Conservation (phyloP, 2,797 vertebrate genomes). For the Macropodus opercularis region DNA sequence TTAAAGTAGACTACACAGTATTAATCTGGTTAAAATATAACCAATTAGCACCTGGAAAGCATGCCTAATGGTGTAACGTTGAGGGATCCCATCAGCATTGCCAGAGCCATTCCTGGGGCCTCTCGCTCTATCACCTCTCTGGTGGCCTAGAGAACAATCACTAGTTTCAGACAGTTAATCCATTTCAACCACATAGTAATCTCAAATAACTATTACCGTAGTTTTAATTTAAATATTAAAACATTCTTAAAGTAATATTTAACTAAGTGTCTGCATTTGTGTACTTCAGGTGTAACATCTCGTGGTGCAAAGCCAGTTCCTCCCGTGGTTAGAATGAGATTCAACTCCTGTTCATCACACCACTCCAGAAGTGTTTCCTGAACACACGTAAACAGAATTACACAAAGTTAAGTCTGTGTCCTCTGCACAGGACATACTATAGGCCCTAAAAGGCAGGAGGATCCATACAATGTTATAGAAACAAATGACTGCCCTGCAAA, state of each 20-base stretch:
- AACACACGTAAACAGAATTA: slow-evolving; percentile 17
- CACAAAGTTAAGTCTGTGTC: not conserved
- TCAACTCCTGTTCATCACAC: slow-evolving; percentile 98
- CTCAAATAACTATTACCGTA: not conserved
- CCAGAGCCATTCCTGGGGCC: slow-evolving; percentile 97
- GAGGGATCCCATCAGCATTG: slow-evolving; percentile 99
- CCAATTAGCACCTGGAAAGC: slow-evolving; percentile 81
- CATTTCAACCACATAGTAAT: not conserved
- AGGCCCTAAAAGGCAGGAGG: not conserved
- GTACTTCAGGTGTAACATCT: slow-evolving; percentile 98
- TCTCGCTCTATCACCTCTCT: slow-evolving; percentile 98
- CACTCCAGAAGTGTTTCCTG: slow-evolving; percentile 97
- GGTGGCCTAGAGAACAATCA: slow-evolving; percentile 86
- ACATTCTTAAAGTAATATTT: no score
- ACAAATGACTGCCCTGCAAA: no score
- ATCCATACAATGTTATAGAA: not conserved
- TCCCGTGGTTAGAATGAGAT: slow-evolving; percentile 97
- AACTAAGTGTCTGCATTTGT: not conserved
- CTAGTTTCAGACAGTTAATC: not conserved
- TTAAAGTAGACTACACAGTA: not conserved
- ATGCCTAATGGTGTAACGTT: slow-evolving; percentile 98
- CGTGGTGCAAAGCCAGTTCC: slow-evolving; percentile 97
- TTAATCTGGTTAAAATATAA: slow-evolving; percentile 8
- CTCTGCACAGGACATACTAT: not conserved
- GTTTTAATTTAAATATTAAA: no score